Conservation (phyloP, 2,113 vertebrate species). For the Mormyrus iriodes region DNA sequence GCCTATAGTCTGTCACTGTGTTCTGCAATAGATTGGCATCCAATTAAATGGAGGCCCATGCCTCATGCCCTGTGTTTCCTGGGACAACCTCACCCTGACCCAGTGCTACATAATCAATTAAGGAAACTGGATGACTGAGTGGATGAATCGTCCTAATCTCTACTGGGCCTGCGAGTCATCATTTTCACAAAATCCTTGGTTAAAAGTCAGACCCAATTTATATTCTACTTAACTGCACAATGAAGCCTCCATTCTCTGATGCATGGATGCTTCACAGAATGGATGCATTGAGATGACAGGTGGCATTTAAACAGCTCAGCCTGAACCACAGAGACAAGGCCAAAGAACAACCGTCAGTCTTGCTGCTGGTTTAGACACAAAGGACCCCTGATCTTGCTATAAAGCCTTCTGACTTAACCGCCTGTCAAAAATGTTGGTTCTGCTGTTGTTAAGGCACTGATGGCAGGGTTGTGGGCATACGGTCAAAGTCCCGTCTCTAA, state of each 20-base stretch:
- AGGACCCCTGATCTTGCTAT: not conserved
- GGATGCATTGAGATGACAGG: not conserved
- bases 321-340: not conserved
- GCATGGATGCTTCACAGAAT: not conserved
- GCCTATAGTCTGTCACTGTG: not conserved
- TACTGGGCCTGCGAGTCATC: not conserved
- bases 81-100: not conserved
- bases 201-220: not conserved
- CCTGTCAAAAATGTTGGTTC: not conserved
- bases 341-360: not conserved
- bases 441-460: not conserved
- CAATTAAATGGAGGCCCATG: not conserved
- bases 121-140: not conserved
- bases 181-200: not conserved
- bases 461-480: not conserved
- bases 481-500: not conserved
- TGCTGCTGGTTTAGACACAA: not conserved
- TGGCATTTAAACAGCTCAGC: not conserved
- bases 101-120: not conserved
- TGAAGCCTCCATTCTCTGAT: not conserved
- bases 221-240: not conserved
- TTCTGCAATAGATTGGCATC: not conserved
- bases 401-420: not conserved
- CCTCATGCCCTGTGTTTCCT: not conserved
- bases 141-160: not conserved